Percentiles rank a stretch among this genome's conserved stretches.
Evolutionary conservation across 64 coral and sea anemone species (phyloP).

Genomic region (Montipora sp.): DNA sequence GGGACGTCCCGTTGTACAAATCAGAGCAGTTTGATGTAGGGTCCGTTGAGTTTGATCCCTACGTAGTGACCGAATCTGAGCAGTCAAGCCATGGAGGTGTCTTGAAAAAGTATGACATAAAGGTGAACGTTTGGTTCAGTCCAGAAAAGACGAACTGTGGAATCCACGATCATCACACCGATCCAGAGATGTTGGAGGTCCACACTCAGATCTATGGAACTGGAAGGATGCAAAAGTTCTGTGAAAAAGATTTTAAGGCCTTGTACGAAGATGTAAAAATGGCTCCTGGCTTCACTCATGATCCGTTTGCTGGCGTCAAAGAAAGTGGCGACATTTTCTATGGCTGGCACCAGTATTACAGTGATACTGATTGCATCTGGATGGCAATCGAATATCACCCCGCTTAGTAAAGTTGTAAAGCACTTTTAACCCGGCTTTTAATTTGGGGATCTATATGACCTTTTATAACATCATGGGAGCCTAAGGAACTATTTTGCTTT

Average conservation of each 20-base stretch:
- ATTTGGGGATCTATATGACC: not conserved
- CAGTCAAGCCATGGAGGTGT: not conserved
- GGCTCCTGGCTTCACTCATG: constrained; percentile 83
- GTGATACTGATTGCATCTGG: constrained; percentile 85
- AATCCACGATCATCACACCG: constrained; percentile 62
- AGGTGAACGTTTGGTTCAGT: constrained; percentile 82
- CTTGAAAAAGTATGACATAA: constrained; percentile 56
- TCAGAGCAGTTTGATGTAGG: constrained; percentile 86
- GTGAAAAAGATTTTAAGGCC: constrained; percentile 52
- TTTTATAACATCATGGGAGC: not conserved
- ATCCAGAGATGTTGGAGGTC: constrained; percentile 77
- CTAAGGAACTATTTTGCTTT: not conserved
- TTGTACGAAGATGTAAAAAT: constrained; percentile 84
- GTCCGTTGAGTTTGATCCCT: constrained; percentile 62
- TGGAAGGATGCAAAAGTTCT: constrained; percentile 86
- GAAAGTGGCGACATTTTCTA: constrained; percentile 61
- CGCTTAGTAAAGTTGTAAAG: not conserved
- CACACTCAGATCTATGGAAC: constrained; percentile 76
- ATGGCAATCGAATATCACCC: constrained; percentile 84
- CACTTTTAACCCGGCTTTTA: not conserved
- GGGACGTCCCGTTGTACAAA: constrained; percentile 72
- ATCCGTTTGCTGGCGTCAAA: constrained; percentile 69
- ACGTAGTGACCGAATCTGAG: constrained; percentile 30
- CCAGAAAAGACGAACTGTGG: constrained; percentile 72
- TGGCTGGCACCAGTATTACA: constrained; percentile 85